These are phyloP conservation scores for Syngnathus floridae DNA, from an alignment of 2,113 vertebrate genomes.

Conservation along the genomic window DNA sequence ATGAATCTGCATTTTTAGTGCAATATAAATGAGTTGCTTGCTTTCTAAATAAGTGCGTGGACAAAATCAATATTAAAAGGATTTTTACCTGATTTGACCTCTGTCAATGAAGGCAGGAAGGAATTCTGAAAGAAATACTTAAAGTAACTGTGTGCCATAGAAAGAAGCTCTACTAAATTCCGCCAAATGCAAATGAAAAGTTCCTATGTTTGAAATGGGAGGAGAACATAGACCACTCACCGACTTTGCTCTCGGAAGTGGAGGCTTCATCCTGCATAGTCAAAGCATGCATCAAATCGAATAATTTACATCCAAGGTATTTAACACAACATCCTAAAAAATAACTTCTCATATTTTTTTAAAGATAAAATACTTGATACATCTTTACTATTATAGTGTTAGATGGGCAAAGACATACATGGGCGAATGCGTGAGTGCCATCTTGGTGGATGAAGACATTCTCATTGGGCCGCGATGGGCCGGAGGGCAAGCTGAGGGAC, in stretches of 20 bases:
- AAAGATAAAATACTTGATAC: too few relatives aligned
- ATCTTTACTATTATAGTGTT: not conserved
- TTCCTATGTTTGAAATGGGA: not conserved
- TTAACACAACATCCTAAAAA: too few relatives aligned
- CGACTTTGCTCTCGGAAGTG: conserved; percentile 60
- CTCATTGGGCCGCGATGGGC: conserved; percentile 17
- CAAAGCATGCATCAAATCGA: conserved; percentile 4
- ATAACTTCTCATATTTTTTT: too few relatives aligned
- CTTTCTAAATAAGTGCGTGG: not conserved
- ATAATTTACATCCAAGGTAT: too few relatives aligned
- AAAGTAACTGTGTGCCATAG: conserved; percentile 4
- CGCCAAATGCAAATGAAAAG: not conserved
- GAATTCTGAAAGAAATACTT: conserved; percentile 39
- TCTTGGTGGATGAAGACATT: conserved; percentile 28
- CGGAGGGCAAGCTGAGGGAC: conserved; percentile 48
- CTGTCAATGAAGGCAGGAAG: conserved; percentile 18
- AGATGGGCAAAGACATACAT: conserved; percentile 47
- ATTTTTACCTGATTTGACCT: conserved; percentile 47
- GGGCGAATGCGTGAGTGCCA: conserved; percentile 10
- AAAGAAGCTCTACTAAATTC: not conserved
- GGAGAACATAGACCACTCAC: conserved; percentile 50
- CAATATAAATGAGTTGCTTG: conserved; percentile 16
- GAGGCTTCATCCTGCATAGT: conserved; percentile 61
- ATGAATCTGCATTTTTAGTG: not conserved
- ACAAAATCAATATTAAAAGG: not conserved